phyloP scores from a whole-genome alignment of 2,797 vertebrate species.

The Notolabrus celidotus region DNA sequence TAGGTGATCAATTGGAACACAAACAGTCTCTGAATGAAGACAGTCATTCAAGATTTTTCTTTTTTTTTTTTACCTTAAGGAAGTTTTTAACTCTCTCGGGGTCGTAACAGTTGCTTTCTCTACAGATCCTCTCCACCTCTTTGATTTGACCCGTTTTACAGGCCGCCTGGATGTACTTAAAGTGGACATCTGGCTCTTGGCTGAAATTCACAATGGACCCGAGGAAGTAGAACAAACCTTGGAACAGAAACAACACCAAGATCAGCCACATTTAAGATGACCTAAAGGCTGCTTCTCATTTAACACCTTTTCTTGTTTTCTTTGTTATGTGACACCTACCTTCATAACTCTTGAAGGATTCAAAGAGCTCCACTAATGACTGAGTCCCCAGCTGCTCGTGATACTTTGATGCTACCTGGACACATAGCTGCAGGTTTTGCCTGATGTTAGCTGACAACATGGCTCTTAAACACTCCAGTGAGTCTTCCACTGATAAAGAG shows the following conservation, averaged over 20 bases:
- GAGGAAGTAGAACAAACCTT: conserved; percentile 93
- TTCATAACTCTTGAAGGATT: conserved; percentile 95
- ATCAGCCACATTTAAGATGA: conserved; percentile 15
- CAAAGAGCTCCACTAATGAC: conserved; percentile 92
- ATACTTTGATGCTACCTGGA: conserved; percentile 94
- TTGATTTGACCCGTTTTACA: conserved; percentile 93
- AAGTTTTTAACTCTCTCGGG: conserved; percentile 91
- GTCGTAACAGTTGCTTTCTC: conserved; percentile 91
- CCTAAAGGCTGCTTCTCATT: not conserved
- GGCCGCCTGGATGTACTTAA: conserved; percentile 93
- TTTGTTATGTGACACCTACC: conserved; percentile 81
- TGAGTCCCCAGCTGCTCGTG: conserved; percentile 93
- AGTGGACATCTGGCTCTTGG: conserved; percentile 92
- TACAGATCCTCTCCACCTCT: conserved; percentile 91
- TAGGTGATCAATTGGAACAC: not conserved
- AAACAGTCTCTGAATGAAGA: not conserved
- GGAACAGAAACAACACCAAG: conserved; percentile 40
- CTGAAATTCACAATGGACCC: conserved; percentile 95
- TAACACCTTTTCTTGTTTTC: not conserved
- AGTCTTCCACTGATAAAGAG: conserved; percentile 93
- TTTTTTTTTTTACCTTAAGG: conserved; percentile 84
- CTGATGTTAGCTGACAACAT: conserved; percentile 93
- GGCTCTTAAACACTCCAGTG: conserved; percentile 90
- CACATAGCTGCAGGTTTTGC: conserved; percentile 93
- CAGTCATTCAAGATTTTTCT: not conserved